A percentile compares a stretch with the other conserved stretches of the same genome.
Conservation (phyloP, 2,113 vertebrate species). For the Paedocypris sp. region DNA sequence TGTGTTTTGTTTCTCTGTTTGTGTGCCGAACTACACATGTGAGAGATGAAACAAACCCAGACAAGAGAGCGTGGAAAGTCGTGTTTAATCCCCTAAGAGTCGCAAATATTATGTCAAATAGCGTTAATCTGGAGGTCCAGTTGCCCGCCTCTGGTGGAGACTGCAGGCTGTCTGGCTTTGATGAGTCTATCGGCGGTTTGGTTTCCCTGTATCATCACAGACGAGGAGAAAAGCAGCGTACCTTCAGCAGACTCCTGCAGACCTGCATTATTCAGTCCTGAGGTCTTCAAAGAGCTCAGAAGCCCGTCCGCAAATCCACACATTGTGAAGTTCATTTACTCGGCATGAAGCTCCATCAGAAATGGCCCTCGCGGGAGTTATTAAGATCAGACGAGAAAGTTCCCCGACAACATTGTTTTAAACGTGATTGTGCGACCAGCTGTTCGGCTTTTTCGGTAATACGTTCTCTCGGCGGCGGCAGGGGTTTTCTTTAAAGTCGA, state of each 20-base stretch:
- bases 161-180: not conserved
- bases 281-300: slow-evolving; percentile 2
- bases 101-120: slow-evolving; percentile 11
- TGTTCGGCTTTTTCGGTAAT: not conserved
- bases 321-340: not conserved
- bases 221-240: not conserved
- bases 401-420: not conserved
- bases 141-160: not conserved
- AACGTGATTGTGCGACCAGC: not conserved
- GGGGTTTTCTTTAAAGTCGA: not conserved
- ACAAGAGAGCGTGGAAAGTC: not conserved
- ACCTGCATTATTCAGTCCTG: slow-evolving; percentile 21
- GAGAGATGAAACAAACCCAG: not conserved
- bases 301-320: slow-evolving; percentile 9
- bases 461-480: not conserved
- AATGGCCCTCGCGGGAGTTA: not conserved
- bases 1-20: not conserved
- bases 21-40: slow-evolving; percentile 2
- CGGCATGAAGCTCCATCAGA: not conserved
- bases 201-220: slow-evolving; percentile 7
- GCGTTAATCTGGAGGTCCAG: slow-evolving; percentile 7
- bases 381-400: not conserved
- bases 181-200: slow-evolving; percentile 3
- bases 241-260: not conserved
- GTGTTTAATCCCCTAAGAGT: slow-evolving; percentile 2